Percentiles rank a stretch among this genome's conserved stretches.
Evolutionary conservation across 2,888 invertebrate species (phyloP).

Genomic region (Brachylomia viminalis): DNA sequence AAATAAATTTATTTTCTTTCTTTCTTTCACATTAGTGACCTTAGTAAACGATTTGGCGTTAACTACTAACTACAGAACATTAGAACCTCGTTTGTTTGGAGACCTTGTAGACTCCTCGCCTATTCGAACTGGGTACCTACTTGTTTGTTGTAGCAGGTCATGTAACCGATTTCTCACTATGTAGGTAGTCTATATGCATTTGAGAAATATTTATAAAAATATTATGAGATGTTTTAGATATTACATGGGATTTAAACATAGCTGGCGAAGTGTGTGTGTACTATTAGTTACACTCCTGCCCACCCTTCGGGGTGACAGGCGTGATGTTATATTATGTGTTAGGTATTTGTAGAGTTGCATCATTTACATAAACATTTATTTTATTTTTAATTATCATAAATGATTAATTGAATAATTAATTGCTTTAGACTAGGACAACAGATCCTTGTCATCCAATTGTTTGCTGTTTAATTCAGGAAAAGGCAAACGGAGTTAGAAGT

Average conservation of each 20-base stretch:
- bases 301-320: too few relatives aligned
- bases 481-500: neutral
- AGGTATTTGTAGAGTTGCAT: neutral
- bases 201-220: neutral
- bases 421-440: neutral
- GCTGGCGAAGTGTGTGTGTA: too few relatives aligned
- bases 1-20: too few relatives aligned
- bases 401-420: too few relatives aligned
- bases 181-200: neutral
- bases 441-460: neutral
- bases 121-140: neutral
- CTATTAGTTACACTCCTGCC: too few relatives aligned
- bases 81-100: conserved; percentile 36
- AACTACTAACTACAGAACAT: conserved; percentile 32
- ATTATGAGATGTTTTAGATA: neutral
- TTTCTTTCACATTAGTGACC: conserved; percentile 40
- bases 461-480: neutral
- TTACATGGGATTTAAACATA: too few relatives aligned
- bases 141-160: conserved; percentile 12
- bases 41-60: conserved; percentile 44
- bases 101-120: neutral
- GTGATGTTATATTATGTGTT: neutral
- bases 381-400: neutral
- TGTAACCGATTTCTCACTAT: neutral
- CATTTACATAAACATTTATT: neutral